Evolutionary conservation across 2,113 vertebrate species (phyloP).

Genomic region (Calyptommatus sinebrachiatus): DNA sequence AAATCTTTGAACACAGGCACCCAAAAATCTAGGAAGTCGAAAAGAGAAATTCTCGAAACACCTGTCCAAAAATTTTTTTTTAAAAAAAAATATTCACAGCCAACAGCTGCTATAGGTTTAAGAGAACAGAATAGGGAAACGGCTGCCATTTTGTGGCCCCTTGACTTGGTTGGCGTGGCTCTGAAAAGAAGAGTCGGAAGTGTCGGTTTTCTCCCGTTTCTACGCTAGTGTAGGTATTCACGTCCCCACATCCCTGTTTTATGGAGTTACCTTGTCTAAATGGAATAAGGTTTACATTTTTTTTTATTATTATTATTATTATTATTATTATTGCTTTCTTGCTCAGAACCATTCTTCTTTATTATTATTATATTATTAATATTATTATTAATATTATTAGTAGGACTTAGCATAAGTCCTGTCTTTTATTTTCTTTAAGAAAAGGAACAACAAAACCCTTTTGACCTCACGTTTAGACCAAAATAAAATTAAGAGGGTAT

Average conservation of each 20-base stretch:
- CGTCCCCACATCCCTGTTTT: conserved; percentile 54
- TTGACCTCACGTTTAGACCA: conserved; percentile 84
- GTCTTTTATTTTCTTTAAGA: conserved; percentile 69
- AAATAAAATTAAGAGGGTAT: conserved; percentile 70
- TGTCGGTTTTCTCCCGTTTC: conserved; percentile 34
- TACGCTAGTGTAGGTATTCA: conserved; percentile 53
- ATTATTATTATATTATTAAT: conserved; percentile 43
- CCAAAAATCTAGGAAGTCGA: conserved; percentile 23
- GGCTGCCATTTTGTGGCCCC: conserved; percentile 54
- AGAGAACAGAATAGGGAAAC: conserved; percentile 61
- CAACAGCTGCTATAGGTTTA: conserved; percentile 72
- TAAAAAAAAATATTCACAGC: conserved; percentile 64
- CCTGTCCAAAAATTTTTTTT: conserved; percentile 46
- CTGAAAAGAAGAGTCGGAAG: conserved; percentile 41
- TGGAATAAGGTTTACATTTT: conserved; percentile 69
- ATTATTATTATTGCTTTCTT: conserved; percentile 32
- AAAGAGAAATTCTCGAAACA: conserved; percentile 54
- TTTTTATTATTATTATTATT: too few species aligned
- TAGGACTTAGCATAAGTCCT: conserved; percentile 71
- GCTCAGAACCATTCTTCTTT: conserved; percentile 60
- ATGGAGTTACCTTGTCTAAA: conserved; percentile 63
- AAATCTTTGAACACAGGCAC: conserved; percentile 40
- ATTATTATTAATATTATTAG: conserved; percentile 52
- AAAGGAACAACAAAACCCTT: conserved; percentile 38
- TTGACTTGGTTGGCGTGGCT: conserved; percentile 65